Evolutionary conservation across 2,113 vertebrate species (phyloP), one percentile per base, ranked within the genome.

Genomic region (Cyanoramphus novaezelandiae): DNA sequence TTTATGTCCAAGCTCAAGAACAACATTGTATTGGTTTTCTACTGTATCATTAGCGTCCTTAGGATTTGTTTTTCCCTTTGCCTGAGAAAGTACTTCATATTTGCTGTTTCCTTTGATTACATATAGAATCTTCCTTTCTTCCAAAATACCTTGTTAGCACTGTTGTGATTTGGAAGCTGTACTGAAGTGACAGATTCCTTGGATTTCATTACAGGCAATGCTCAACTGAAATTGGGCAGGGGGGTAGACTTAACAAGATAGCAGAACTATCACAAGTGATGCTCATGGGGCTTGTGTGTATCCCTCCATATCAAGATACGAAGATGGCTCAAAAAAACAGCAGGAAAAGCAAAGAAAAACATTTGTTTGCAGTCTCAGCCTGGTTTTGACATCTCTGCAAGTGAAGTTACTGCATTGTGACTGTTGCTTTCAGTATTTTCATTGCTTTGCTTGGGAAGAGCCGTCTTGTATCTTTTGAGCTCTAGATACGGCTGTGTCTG

Each of bases 1-100:
- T 97, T 98, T 97, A 92, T 76, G 92, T 84, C 91, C 37, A 35
- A 41, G 79, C 79, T 93, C 72, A 93, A 93, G 72, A 90, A 78
- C 72, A 96, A 71, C 72, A 43, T 46, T 79, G 41, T 59, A 16
- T 60, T 96, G 90, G 43, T 94, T 96, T 78, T 75, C 91, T 86
- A 92, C 55, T 78, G 68, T 64, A 69, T 88, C 91, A 85, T 92
- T 87, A 96, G 84, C 82, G 11, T 53, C 69, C 28, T 80, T 93
- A 90, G n/a, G 81, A n/a, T 55, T 76, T 88, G 95, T 78, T 95
- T 92, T 92, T 82, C 47, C 78, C 69, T 76, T 79, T 97, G 72
- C 79, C 82, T 93, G 84, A 63, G 79, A 95, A 86, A 82, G 49
- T 90, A 69, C 53, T 91, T 97, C 39, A 33, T 70, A 63, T 92